phyloP scores from a whole-genome alignment of 2,888 invertebrate species.

The Abrostola triplasia region DNA sequence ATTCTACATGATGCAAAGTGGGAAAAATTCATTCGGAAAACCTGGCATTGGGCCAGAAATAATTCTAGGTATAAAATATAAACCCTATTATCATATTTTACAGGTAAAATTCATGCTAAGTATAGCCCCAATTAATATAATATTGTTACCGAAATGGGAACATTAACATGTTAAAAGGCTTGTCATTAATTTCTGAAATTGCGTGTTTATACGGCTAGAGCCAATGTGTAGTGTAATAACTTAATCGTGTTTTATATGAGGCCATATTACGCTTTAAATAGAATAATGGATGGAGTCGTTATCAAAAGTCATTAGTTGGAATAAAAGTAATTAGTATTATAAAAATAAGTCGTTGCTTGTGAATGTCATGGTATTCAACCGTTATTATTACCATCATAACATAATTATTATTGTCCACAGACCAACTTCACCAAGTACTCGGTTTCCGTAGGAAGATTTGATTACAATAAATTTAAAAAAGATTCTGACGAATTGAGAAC shows the following conservation, averaged over 20 bases:
- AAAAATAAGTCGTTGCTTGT: too few relatives aligned
- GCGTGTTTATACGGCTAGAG: conserved; percentile 33
- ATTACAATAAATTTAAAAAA: too few relatives aligned
- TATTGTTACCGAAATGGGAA: conserved; percentile 32
- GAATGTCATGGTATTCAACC: too few relatives aligned
- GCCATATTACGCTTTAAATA: background rate
- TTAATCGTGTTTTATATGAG: conserved; percentile 34
- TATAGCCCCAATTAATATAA: conserved; percentile 27
- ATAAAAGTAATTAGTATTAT: background rate
- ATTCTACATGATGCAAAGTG: too few relatives aligned
- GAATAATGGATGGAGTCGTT: background rate
- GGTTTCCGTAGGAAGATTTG: too few relatives aligned
- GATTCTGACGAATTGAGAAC: too few relatives aligned
- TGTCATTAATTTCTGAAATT: conserved; percentile 48
- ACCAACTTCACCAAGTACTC: too few relatives aligned
- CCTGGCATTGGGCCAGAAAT: background rate
- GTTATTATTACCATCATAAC: too few relatives aligned
- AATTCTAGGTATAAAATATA: background rate
- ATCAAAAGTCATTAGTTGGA: background rate
- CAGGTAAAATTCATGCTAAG: conserved; percentile 1
- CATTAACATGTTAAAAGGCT: conserved; percentile 54
- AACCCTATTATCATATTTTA: background rate
- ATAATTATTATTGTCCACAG: too few relatives aligned
- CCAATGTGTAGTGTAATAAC: conserved; percentile 26
- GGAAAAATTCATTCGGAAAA: background rate